Evolutionary conservation across 2,113 vertebrate species (phyloP).

Genomic region (Malaclemys terrapin): DNA sequence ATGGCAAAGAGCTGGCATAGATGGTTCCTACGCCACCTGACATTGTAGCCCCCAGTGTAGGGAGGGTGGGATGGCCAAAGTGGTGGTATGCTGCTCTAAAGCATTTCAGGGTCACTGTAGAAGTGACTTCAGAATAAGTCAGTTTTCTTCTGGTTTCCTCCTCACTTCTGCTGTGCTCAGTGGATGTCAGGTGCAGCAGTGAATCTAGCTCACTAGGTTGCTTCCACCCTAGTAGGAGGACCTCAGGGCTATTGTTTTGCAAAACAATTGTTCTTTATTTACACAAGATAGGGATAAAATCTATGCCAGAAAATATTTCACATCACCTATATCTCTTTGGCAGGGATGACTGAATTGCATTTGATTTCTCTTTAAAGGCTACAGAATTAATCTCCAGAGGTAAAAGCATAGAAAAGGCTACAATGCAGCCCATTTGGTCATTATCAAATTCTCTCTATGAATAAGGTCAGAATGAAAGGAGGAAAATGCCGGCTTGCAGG

Average conservation of each 20-base stretch:
- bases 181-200: background rate
- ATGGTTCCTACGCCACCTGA: slow-evolving; percentile 36
- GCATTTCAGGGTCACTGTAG: background rate
- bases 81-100: slow-evolving; percentile 29
- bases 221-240: slow-evolving; percentile 31
- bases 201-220: slow-evolving; percentile 27
- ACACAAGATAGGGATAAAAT: background rate
- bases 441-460: background rate
- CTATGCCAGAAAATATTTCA: slow-evolving; percentile 23
- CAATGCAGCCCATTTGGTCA: slow-evolving; percentile 26
- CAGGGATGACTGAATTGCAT: background rate
- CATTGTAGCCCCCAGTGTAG: slow-evolving; percentile 25
- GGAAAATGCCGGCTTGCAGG: background rate
- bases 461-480: background rate
- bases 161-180: background rate
- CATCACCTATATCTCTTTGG: background rate
- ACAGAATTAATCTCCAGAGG: slow-evolving; percentile 24
- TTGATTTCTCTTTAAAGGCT: slow-evolving; percentile 33
- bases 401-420: slow-evolving; percentile 21
- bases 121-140: slow-evolving; percentile 6
- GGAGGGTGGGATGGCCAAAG: slow-evolving; percentile 49
- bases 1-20: slow-evolving; percentile 54
- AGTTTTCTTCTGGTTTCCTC: background rate
- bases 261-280: slow-evolving; percentile 2
- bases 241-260: background rate